Evolutionary conservation across 2,113 vertebrate species (phyloP), one percentile per base, ranked within the genome.

Genomic region (Channa maculata): DNA sequence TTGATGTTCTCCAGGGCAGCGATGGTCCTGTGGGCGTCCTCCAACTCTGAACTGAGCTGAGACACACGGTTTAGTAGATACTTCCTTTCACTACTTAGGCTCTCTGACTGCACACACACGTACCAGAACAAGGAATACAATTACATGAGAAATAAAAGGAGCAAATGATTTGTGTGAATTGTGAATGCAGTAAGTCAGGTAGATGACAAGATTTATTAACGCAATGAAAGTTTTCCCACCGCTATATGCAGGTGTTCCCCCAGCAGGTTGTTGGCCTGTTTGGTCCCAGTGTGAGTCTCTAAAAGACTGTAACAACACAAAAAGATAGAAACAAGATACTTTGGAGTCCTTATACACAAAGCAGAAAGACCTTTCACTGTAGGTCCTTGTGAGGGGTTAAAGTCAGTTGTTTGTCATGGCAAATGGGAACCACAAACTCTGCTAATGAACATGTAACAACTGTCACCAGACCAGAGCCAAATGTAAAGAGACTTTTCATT

Each of bases 1-100:
- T 95, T 95, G 12, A 95, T 91, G 79, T 89, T 94, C 77, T 95
- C 93, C 85, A 95, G 71, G 2, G 90, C 86, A 24, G 80, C 78
- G 5, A 95, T 93, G 69, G 92, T 93, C 53, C 84, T 94, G 84
- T 93, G 92, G 33, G 93, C 91, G 1, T 84, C 76, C 33, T 92
- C 86, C 69, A 95, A 84, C 71, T 92, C 92, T 39, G 91, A 89
- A 71, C 72, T 92, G 62, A 95, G 86, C 71, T 95, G 92, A 4
- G 87, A 90, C 45, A 95, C 92, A 5, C 82, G 89, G 63, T 88
- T 91, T 7, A 90, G 86, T 38, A 95, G 86, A 46, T 72, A 87
- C 61, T 94, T 92, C 34, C 91, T 93, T 54, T 96, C 94, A 46
- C 72, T 89, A 69, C 68, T 90, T 77, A 92, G 60, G 57, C 83